Conservation (phyloP, 1,140 invertebrate genomes). For the Pinna nobilis region DNA sequence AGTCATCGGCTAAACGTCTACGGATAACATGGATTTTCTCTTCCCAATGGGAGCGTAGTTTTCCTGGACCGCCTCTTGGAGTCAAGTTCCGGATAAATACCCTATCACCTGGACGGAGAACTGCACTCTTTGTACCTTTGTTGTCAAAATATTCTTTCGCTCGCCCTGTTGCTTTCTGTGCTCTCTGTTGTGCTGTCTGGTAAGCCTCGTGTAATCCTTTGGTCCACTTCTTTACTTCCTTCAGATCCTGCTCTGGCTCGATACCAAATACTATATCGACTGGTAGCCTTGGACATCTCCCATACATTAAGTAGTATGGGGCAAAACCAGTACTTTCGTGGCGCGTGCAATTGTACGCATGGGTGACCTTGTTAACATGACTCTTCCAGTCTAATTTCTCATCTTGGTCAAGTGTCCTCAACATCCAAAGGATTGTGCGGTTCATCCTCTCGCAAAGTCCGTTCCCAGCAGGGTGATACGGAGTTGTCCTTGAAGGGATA, state of each 20-base stretch:
- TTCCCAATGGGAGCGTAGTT: slow-evolving; percentile 35
- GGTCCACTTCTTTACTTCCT: slow-evolving; percentile 8
- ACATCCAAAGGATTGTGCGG: slow-evolving; percentile 27
- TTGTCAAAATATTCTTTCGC: slow-evolving; percentile 9
- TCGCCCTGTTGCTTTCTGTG: neutral
- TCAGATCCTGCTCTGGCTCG: neutral
- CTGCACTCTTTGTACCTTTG: neutral
- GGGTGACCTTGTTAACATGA: slow-evolving; percentile 35
- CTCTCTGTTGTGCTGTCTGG: slow-evolving; percentile 9
- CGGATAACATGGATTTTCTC: slow-evolving; percentile 24
- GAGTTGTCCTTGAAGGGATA: slow-evolving; percentile 1
- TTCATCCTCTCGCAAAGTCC: slow-evolving; percentile 34
- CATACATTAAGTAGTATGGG: slow-evolving; percentile 42
- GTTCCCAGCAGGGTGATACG: slow-evolving; percentile 39
- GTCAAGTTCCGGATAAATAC: slow-evolving; percentile 25
- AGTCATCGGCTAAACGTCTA: slow-evolving; percentile 8
- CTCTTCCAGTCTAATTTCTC: slow-evolving; percentile 29
- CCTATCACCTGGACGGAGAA: neutral
- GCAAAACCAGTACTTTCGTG: slow-evolving; percentile 39
- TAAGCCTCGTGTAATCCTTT: slow-evolving; percentile 19
- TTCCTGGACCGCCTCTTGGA: slow-evolving; percentile 41
- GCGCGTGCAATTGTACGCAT: slow-evolving; percentile 41
- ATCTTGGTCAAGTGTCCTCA: slow-evolving; percentile 26
- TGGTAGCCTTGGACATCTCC: slow-evolving; percentile 35
- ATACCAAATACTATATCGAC: slow-evolving; percentile 37